Conservation (phyloP, 2,113 vertebrate species). For the Mirza zaza region DNA sequence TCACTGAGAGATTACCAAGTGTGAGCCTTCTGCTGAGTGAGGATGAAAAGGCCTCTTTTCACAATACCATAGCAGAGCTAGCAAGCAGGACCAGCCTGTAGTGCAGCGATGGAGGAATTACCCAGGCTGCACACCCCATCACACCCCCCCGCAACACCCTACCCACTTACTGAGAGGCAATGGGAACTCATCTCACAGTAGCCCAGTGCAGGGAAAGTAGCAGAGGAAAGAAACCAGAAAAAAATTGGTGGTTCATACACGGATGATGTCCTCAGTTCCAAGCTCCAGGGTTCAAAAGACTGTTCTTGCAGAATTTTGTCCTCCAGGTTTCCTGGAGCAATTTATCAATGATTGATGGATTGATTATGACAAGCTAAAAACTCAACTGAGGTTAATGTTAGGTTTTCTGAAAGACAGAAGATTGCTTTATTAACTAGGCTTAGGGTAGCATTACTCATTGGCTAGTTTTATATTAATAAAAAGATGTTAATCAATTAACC, state of each 20-base stretch:
- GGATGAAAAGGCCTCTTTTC: slow-evolving; percentile 32
- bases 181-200: not conserved
- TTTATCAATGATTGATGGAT: not conserved
- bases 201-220: not conserved
- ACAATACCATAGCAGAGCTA: not conserved
- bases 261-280: not conserved
- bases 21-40: not conserved
- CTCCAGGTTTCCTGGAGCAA: not conserved
- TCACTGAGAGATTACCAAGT: slow-evolving; percentile 50
- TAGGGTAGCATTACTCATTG: not conserved
- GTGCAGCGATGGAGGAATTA: not conserved
- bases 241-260: not conserved
- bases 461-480: not conserved
- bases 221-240: not conserved
- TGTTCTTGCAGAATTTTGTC: not conserved
- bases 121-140: fast-evolving
- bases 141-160: too few species aligned
- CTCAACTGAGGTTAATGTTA: not conserved
- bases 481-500: not conserved
- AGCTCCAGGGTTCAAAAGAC: not conserved
- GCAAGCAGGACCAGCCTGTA: not conserved
- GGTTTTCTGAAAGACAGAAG: slow-evolving; percentile 31
- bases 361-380: slow-evolving; percentile 5
- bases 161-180: not conserved
- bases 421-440: not conserved